Base-by-base conservation (phyloP, 2,888 invertebrate genomes). In the Campoletis raptor region DNA sequence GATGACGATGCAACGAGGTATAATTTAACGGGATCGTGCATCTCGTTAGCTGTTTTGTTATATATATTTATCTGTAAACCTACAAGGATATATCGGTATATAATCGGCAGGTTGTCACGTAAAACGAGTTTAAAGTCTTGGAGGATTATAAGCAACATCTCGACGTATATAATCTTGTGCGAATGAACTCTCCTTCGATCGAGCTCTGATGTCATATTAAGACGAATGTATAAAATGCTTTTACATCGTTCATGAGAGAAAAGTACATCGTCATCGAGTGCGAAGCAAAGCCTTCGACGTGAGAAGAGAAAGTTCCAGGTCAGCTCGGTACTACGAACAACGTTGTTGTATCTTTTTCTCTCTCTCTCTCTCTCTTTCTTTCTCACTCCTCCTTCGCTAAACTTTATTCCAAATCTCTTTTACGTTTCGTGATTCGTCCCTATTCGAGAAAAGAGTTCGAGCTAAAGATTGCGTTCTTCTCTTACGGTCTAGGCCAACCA, bases 401-500 rank as follows among this genome's bases (percentile, higher is more conserved):
- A 30, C 15, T 18, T n/a, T 42, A 21, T 74, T 74, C 48, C 67
- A 45, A 36, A 24, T 24, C 15, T 48, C 37, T 67, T 69, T n/a
- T 45, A 40, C 36, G n/a, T 78, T 76, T 78, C 73, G 57, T 79
- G 66, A 67, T 79, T 83, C 61, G 52, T 45, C 21, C 37, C 48
- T 48, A 45, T 77, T 52, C 54, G 70, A 70, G 24, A 24, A 57
- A 70, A 52, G 21, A 54, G 40, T 37, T 0, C 7, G 24, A 73
- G 21, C 42, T 52, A 24, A 36, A 70, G 54, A 82, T 76, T 48
- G 57, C 81, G 89, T 88, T 88, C 79, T 88, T 89, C 84, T 89
- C 89, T 90, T 91, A 90, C 91, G 92, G 92, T 93, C 92, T 93
- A 92, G 93, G 93, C 91, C 92, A 91, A 42, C 54, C 57, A 76